phyloP scores from a whole-genome alignment of 2,113 vertebrate genomes.

The Eidolon helvum region DNA sequence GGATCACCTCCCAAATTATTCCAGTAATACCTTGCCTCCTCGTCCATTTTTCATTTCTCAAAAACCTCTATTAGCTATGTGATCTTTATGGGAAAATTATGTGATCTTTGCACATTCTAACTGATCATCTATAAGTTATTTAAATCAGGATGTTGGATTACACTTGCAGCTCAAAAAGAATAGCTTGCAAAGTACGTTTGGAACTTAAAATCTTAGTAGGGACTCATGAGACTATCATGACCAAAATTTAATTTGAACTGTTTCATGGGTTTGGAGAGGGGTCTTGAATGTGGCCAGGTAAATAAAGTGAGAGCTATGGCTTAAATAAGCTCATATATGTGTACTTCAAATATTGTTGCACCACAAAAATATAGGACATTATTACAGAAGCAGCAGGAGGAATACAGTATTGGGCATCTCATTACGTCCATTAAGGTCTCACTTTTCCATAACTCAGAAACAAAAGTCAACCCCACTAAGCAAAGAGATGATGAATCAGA shows the following conservation, averaged over 20 bases:
- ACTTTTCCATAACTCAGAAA: neutral
- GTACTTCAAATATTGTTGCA: neutral
- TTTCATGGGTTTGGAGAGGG: neutral
- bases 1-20: neutral
- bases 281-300: neutral
- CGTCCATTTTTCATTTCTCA: neutral
- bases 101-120: neutral
- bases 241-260: neutral
- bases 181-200: neutral
- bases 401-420: neutral
- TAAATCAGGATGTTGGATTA: neutral
- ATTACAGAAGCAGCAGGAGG: neutral
- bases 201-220: neutral
- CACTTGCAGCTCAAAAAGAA: neutral
- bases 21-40: neutral
- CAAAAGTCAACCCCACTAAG: neutral
- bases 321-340: neutral
- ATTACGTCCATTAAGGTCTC: neutral
- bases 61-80: neutral
- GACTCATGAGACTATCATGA: neutral
- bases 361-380: neutral
- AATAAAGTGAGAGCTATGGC: neutral
- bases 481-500: neutral
- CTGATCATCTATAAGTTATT: neutral
- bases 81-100: neutral